These are phyloP conservation scores for Schlechtendalia chinensis DNA, from an alignment of 1,140 invertebrate species.

Conservation along the genomic window DNA sequence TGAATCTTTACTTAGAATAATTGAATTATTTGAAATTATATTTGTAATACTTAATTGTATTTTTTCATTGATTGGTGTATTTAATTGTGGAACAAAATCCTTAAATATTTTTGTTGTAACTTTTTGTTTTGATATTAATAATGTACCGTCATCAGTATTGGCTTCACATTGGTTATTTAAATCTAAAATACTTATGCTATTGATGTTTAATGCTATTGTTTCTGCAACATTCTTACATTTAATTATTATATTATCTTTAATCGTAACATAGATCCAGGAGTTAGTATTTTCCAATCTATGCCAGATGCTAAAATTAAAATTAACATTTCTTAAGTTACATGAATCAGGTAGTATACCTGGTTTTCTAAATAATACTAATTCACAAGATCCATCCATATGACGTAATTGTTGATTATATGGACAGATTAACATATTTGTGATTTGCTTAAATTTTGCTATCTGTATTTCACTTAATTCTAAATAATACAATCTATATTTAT, in stretches of 20 bases:
- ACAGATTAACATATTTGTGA: no score
- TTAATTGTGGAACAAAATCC: neutral
- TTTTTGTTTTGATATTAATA: neutral
- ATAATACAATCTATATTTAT: neutral
- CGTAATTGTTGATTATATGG: neutral
- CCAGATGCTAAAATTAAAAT: neutral
- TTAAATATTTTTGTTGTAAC: neutral
- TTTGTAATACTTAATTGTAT: neutral
- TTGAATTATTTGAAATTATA: neutral
- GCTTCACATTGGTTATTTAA: neutral
- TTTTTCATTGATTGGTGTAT: neutral
- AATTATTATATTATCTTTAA: neutral
- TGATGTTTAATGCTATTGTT: neutral
- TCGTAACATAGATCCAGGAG: neutral
- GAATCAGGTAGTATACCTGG: neutral
- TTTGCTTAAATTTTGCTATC: neutral
- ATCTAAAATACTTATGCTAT: neutral
- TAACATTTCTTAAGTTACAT: conserved; percentile 1
- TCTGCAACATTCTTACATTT: neutral
- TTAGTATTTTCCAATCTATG: neutral
- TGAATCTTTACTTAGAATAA: neutral
- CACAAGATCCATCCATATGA: neutral
- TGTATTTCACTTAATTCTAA: neutral
- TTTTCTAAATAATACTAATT: neutral
- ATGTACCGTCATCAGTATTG: neutral